Evolutionary conservation across 2,888 invertebrate species (phyloP).

Genomic region (Nomada lathburiana): DNA sequence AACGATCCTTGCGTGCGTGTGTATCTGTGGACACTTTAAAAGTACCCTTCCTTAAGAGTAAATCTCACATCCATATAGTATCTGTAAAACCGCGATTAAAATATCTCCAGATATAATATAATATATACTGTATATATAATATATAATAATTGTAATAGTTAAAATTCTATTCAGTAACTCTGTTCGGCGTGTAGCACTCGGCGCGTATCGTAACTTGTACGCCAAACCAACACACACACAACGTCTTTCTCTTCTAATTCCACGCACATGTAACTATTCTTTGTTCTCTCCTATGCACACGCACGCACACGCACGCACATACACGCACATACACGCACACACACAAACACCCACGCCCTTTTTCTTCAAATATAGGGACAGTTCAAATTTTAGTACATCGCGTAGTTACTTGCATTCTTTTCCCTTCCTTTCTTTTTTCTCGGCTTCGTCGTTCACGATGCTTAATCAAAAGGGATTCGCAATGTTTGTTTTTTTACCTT

Average conservation of each 20-base stretch:
- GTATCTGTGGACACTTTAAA: slow-evolving; percentile 58
- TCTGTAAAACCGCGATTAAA: slow-evolving; percentile 82
- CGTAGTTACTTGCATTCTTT: background rate
- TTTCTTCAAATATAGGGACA: background rate
- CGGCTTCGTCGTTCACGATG: background rate
- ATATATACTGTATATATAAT: slow-evolving; percentile 60
- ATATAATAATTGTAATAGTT: slow-evolving; percentile 76
- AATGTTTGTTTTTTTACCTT: slow-evolving; percentile 24
- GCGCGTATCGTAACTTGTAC: no score
- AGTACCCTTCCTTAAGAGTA: slow-evolving; percentile 75
- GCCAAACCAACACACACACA: no score
- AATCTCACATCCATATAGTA: slow-evolving; percentile 80
- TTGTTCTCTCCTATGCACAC: background rate
- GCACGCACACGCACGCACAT: slow-evolving; percentile 6
- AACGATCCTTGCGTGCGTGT: slow-evolving; percentile 43
- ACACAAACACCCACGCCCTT: background rate
- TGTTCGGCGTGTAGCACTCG: slow-evolving; percentile 56
- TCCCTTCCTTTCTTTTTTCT: background rate
- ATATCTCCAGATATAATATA: slow-evolving; percentile 79
- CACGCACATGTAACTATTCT: background rate
- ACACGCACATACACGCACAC: slow-evolving; percentile 19
- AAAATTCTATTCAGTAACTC: slow-evolving; percentile 78
- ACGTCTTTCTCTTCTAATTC: slow-evolving; percentile 22
- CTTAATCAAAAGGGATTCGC: slow-evolving; percentile 53
- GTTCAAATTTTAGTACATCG: slow-evolving; percentile 7